Conservation (phyloP, 1,140 invertebrate genomes). For the Theocolax elegans region DNA sequence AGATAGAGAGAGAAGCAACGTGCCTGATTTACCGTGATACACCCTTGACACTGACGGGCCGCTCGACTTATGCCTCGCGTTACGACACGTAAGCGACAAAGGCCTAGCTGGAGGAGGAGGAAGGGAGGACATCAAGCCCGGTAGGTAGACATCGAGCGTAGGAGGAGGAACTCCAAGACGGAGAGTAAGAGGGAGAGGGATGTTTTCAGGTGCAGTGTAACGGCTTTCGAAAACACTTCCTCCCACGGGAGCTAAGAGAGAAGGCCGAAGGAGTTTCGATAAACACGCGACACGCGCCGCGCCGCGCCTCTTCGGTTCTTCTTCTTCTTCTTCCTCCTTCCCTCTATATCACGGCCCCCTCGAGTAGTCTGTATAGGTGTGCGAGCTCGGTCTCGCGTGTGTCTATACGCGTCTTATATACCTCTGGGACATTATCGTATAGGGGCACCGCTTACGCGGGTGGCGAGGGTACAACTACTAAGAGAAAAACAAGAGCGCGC, state of each 20-base stretch:
- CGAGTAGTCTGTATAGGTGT: too few relatives aligned
- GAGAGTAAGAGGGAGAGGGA: background rate
- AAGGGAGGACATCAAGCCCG: too few relatives aligned
- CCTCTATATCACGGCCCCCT: too few relatives aligned
- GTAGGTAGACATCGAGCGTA: too few relatives aligned
- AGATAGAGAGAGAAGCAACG: too few relatives aligned
- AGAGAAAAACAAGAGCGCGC: slow-evolving; percentile 3
- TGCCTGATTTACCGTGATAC: slow-evolving; percentile 21
- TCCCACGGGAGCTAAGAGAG: slow-evolving; percentile 41
- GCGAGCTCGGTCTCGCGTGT: slow-evolving; percentile 43
- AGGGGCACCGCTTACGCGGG: slow-evolving; percentile 43
- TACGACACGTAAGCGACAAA: background rate
- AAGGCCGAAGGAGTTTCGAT: slow-evolving; percentile 52
- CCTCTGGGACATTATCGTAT: slow-evolving; percentile 49
- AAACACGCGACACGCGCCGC: slow-evolving; percentile 49
- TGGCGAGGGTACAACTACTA: background rate
- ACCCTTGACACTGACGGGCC: slow-evolving; percentile 23
- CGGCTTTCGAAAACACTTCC: slow-evolving; percentile 38
- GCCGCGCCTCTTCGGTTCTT: too few relatives aligned
- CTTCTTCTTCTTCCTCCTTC: slow-evolving; percentile 15
- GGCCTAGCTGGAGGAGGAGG: too few relatives aligned
- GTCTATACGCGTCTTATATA: slow-evolving; percentile 13
- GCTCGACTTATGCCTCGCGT: background rate
- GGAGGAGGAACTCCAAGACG: too few relatives aligned
- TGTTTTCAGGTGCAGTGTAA: slow-evolving; percentile 28